phyloP scores from a whole-genome alignment of 1,140 invertebrate genomes.

The Platyura marginata region DNA sequence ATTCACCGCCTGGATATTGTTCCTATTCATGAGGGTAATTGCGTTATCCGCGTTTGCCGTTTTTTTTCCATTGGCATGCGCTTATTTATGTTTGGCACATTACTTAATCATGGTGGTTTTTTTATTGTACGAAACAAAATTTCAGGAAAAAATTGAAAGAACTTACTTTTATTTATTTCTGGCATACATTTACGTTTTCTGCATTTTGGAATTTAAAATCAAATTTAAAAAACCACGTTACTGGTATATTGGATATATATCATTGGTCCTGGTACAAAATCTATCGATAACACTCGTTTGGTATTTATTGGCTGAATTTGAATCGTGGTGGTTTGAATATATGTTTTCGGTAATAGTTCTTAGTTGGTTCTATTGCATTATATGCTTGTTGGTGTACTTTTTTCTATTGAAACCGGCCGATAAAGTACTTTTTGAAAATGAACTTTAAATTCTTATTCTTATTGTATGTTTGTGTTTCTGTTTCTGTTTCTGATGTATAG shows the following conservation, averaged over 20 bases:
- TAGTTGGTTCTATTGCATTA: slow-evolving; percentile 26
- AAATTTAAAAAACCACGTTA: slow-evolving; percentile 46
- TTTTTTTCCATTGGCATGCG: slow-evolving; percentile 38
- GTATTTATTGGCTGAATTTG: slow-evolving; percentile 36
- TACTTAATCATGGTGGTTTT: slow-evolving; percentile 37
- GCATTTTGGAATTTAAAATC: slow-evolving; percentile 53
- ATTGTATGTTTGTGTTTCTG: too few relatives aligned
- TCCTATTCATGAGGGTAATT: slow-evolving; percentile 42
- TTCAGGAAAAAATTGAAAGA: slow-evolving; percentile 29
- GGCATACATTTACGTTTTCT: slow-evolving; percentile 49
- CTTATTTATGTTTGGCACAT: slow-evolving; percentile 33
- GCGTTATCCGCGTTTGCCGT: slow-evolving; percentile 47
- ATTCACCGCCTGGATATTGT: slow-evolving; percentile 51
- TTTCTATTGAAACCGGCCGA: slow-evolving; percentile 32
- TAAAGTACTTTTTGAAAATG: slow-evolving; percentile 23
- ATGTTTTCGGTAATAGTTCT: slow-evolving; percentile 30
- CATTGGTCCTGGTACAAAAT: slow-evolving; percentile 42
- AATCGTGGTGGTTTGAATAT: slow-evolving; percentile 37
- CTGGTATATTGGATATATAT: slow-evolving; percentile 43
- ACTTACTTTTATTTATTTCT: slow-evolving; percentile 39
- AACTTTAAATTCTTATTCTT: too few relatives aligned
- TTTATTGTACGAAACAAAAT: slow-evolving; percentile 34
- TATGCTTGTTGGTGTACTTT: slow-evolving; percentile 32
- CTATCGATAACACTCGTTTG: slow-evolving; percentile 39
- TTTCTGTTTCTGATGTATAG: too few relatives aligned